phyloP scores from a whole-genome alignment of 2,797 vertebrate genomes.

The Gobio occitaniae region DNA sequence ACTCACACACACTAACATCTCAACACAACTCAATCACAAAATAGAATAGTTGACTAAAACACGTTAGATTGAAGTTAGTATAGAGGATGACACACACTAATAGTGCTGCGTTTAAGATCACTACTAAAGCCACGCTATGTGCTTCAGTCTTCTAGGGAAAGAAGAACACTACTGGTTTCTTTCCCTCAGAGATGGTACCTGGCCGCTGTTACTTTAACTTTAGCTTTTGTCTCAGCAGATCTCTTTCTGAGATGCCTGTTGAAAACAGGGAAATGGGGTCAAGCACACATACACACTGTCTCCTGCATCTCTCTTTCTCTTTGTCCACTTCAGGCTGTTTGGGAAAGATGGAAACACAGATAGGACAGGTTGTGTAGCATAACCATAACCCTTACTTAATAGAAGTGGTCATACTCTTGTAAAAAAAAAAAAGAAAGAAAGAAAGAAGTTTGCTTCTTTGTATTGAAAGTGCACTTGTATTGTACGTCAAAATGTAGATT shows the following conservation, averaged over 20 bases:
- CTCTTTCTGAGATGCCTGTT: slow-evolving; percentile 84
- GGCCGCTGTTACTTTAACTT: slow-evolving; percentile 71
- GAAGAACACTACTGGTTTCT: slow-evolving; percentile 63
- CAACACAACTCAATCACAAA: not conserved
- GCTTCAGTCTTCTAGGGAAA: slow-evolving; percentile 50
- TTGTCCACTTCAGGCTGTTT: not conserved
- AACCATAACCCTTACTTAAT: not conserved
- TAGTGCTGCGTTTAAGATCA: slow-evolving; percentile 21
- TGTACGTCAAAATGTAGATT: not conserved
- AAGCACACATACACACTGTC: slow-evolving; percentile 11
- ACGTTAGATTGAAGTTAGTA: slow-evolving; percentile 30
- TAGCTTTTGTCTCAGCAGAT: slow-evolving; percentile 76
- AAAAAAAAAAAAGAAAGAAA: not conserved
- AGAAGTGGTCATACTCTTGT: not conserved
- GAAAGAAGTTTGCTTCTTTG: not conserved
- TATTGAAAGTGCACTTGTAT: not conserved
- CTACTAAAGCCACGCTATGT: slow-evolving; percentile 35
- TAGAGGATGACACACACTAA: slow-evolving; percentile 14
- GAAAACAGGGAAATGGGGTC: slow-evolving; percentile 69
- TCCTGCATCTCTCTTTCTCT: not conserved
- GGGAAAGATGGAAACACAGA: not conserved
- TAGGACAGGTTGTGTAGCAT: not conserved
- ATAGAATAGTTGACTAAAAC: not conserved
- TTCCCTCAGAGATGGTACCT: slow-evolving; percentile 82
- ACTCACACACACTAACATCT: not conserved